A percentile compares a stretch with the other conserved stretches of the same genome.
These are phyloP conservation scores for Ramphastos sulfuratus DNA, from an alignment of 2,113 vertebrate genomes.

Conservation along the genomic window DNA sequence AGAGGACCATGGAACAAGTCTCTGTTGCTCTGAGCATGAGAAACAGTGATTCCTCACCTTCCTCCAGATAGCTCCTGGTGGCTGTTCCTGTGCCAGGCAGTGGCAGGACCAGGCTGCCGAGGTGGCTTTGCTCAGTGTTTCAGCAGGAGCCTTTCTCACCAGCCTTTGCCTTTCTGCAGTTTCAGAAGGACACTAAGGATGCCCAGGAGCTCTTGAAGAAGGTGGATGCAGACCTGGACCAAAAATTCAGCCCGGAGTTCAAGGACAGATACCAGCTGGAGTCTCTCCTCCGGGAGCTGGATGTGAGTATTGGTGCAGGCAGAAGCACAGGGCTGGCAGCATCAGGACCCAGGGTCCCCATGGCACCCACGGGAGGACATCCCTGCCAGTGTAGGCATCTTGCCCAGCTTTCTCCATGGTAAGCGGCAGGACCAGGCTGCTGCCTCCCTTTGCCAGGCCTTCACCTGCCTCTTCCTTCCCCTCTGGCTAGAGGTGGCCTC, in stretches of 20 bases:
- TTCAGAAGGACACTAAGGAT: constrained; percentile 88
- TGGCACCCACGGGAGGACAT: accelerated
- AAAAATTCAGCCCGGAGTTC: constrained; percentile 94
- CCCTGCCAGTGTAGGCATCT: background rate
- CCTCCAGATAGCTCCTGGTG: background rate
- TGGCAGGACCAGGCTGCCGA: background rate
- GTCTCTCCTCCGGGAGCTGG: constrained; percentile 84
- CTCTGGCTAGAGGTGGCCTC: constrained; percentile 42
- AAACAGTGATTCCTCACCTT: accelerated
- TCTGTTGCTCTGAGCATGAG: background rate
- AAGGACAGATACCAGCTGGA: constrained; percentile 94
- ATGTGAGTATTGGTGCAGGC: constrained; percentile 76
- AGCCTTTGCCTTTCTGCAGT: constrained; percentile 73
- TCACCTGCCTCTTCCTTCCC: constrained; percentile 5
- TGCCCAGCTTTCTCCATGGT: background rate
- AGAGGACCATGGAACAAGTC: background rate
- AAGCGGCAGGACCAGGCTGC: background rate
- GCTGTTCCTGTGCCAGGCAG: background rate
- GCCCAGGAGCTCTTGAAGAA: constrained; percentile 90
- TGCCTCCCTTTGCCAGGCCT: background rate
- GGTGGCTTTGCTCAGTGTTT: background rate
- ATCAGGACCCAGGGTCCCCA: background rate
- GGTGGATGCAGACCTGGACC: constrained; percentile 88
- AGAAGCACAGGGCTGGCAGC: background rate
- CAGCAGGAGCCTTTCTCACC: background rate